Evolutionary conservation across 2,888 invertebrate species (phyloP).

Genomic region (Phyto melanocephala): DNA sequence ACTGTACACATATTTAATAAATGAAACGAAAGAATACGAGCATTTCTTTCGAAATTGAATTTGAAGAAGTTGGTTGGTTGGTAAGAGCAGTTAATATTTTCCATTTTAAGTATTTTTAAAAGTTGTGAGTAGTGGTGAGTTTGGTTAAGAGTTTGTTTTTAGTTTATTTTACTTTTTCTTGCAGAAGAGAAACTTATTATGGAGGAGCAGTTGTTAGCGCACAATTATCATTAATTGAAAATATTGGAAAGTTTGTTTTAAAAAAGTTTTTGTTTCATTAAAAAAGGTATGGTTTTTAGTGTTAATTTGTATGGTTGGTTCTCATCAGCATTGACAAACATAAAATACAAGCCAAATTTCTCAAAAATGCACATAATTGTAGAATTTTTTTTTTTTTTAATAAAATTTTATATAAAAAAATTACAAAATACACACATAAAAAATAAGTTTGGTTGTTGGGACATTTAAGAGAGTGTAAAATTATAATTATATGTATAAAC

Average conservation of each 20-base stretch:
- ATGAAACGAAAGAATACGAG: slow-evolving; percentile 45
- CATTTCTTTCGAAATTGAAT: slow-evolving; percentile 45
- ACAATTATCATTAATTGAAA: background rate
- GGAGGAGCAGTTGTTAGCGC: slow-evolving; percentile 10
- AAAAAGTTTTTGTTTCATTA: too few relatives aligned
- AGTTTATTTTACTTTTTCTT: slow-evolving; percentile 10
- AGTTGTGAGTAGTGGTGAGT: slow-evolving; percentile 63
- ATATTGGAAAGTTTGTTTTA: background rate
- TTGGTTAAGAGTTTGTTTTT: slow-evolving; percentile 53
- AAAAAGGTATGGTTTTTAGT: background rate
- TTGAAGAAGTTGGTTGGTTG: slow-evolving; percentile 31
- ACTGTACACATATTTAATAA: too few relatives aligned
- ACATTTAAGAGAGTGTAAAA: slow-evolving; percentile 21
- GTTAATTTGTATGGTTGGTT: slow-evolving; percentile 10
- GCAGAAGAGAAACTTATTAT: background rate
- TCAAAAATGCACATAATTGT: slow-evolving; percentile 58
- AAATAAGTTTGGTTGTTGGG: slow-evolving; percentile 62
- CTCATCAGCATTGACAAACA: slow-evolving; percentile 19
- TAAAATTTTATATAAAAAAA: slow-evolving; percentile 47
- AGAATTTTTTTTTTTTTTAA: slow-evolving; percentile 51
- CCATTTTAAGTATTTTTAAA: too few relatives aligned
- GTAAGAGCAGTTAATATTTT: slow-evolving; percentile 31
- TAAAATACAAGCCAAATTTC: slow-evolving; percentile 29
- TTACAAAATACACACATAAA: slow-evolving; percentile 5
- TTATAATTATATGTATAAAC: background rate